Conservation (phyloP, 2,113 vertebrate species). For the Trinectes maculatus region DNA sequence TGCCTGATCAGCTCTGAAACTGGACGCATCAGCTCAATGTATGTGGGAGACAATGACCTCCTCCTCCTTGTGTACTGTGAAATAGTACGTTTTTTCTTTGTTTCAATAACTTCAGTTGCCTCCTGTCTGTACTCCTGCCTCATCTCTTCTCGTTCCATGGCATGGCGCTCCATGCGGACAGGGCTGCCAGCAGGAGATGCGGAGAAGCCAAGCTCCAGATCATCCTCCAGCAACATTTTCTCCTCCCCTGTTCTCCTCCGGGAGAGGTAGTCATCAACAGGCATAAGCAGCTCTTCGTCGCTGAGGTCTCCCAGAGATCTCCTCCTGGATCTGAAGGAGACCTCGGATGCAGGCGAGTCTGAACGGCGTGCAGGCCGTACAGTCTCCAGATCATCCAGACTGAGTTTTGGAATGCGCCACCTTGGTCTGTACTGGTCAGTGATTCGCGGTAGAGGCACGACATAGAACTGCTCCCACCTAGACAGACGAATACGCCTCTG, state of each 20-base stretch:
- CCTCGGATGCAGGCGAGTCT: conserved; percentile 90
- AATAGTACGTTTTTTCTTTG: conserved; percentile 84
- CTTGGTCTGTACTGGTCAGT: conserved; percentile 96
- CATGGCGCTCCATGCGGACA: conserved; percentile 86
- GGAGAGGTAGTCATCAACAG: conserved; percentile 90
- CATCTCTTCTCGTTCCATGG: conserved; percentile 78
- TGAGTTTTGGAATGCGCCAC: conserved; percentile 95
- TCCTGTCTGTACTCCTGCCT: conserved; percentile 82
- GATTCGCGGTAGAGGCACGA: conserved; percentile 96
- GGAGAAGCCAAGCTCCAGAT: conserved; percentile 95
- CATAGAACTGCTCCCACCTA: conserved; percentile 98
- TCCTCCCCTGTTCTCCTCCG: conserved; percentile 92
- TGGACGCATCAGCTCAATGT: conserved; percentile 97
- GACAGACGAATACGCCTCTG: conserved; percentile 97
- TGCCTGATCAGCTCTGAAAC: conserved; percentile 92
- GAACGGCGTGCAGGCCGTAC: conserved; percentile 91
- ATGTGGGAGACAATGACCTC: conserved; percentile 95
- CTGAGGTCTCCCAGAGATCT: conserved; percentile 94
- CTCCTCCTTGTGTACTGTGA: conserved; percentile 90
- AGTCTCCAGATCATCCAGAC: conserved; percentile 94
- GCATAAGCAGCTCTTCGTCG: conserved; percentile 91
- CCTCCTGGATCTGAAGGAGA: conserved; percentile 89
- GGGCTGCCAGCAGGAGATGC: conserved; percentile 94
- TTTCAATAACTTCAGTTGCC: conserved; percentile 83
- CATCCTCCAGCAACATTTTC: conserved; percentile 91